A percentile compares a stretch with the other conserved stretches of the same genome.
phyloP scores from a whole-genome alignment of 2,113 vertebrate genomes.

The Brachypodius melanocephalos region DNA sequence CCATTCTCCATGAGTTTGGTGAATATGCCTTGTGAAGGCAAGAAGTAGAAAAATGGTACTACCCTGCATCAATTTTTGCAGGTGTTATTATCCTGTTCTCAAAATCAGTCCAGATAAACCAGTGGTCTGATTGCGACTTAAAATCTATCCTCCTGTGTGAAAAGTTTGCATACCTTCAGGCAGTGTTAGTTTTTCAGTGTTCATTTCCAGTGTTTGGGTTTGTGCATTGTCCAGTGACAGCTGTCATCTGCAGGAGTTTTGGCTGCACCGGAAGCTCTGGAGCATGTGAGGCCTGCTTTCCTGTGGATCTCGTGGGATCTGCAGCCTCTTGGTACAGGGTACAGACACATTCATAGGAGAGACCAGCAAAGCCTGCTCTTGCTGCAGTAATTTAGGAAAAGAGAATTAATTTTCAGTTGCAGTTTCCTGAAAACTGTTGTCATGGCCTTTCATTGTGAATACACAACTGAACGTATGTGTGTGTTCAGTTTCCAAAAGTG shows the following conservation, averaged over 20 bases:
- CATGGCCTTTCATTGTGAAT: background rate
- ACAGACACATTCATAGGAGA: background rate
- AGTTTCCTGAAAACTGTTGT: background rate
- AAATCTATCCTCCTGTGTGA: background rate
- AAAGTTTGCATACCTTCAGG: background rate
- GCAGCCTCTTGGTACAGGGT: background rate
- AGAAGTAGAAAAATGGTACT: background rate
- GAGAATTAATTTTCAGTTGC: background rate
- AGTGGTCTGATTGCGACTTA: background rate
- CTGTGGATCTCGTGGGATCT: background rate
- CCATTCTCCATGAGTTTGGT: background rate
- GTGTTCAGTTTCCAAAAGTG: background rate
- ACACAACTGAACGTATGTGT: background rate
- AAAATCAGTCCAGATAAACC: background rate
- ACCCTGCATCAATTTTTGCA: background rate
- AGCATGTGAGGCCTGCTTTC: background rate
- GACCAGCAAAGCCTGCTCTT: background rate
- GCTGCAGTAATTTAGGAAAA: background rate
- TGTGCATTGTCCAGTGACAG: background rate
- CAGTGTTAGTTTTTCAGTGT: background rate
- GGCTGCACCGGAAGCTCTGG: background rate
- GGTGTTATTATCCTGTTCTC: background rate
- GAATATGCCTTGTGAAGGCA: background rate
- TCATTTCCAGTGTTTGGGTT: background rate
- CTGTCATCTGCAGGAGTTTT: conserved; percentile 29